Percentiles rank a stretch among this genome's conserved stretches.
Evolutionary conservation across 2,797 vertebrate species (phyloP).

Genomic region (Rhynchonycteris naso): DNA sequence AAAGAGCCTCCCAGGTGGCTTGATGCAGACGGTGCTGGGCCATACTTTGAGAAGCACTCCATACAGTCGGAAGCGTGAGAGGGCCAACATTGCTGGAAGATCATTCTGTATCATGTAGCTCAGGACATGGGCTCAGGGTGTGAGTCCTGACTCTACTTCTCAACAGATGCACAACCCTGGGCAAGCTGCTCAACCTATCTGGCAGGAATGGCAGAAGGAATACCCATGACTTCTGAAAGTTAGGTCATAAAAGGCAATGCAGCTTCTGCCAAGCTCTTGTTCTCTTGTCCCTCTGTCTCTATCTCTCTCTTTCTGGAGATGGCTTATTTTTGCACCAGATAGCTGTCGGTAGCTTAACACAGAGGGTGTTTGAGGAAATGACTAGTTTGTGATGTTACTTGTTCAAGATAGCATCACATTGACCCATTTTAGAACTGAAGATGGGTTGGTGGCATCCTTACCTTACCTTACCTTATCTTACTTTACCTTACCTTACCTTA

Average conservation of each 20-base stretch:
- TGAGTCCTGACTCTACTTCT: background rate
- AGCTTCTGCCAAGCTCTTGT: background rate
- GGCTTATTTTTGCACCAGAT: background rate
- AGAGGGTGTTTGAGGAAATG: background rate
- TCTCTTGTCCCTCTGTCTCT: background rate
- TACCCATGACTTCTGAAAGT: background rate
- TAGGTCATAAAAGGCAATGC: background rate
- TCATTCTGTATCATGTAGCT: background rate
- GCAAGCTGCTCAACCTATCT: background rate
- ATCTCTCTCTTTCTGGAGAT: background rate
- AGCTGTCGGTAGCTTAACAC: background rate
- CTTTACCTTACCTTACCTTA: background rate
- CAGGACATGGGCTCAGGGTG: background rate
- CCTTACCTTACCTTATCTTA: background rate
- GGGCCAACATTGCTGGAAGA: too few species aligned
- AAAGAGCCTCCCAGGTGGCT: too few species aligned
- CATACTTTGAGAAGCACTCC: background rate
- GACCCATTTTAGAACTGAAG: background rate
- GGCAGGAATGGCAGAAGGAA: background rate
- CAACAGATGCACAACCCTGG: background rate
- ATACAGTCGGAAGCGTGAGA: background rate
- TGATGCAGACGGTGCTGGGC: too few species aligned
- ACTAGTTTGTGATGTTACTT: background rate
- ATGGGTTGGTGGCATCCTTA: background rate
- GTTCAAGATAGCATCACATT: background rate